phyloP scores from a whole-genome alignment of 2,113 vertebrate species.

The Lepus europaeus region DNA sequence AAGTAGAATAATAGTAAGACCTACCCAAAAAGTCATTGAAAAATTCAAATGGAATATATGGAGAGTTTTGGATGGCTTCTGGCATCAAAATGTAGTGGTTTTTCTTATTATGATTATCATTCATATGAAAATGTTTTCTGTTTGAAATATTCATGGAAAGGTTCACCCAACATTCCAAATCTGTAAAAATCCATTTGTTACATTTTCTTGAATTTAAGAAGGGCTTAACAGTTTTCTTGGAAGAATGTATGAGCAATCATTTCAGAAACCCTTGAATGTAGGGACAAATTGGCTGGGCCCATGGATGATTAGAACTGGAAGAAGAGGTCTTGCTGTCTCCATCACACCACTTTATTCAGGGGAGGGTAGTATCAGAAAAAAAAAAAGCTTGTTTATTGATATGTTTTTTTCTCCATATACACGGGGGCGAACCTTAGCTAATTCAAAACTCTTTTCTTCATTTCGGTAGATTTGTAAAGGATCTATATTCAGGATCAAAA shows the following conservation, averaged over 20 bases:
- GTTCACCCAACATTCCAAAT: slow-evolving; percentile 15
- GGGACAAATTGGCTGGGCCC: background rate
- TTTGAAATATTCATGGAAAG: slow-evolving; percentile 22
- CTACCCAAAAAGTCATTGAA: background rate
- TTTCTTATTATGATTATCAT: slow-evolving; percentile 20
- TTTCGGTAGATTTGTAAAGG: slow-evolving; percentile 38
- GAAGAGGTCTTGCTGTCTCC: background rate
- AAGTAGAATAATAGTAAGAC: background rate
- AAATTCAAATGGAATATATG: slow-evolving; percentile 18
- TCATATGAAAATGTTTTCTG: slow-evolving; percentile 4
- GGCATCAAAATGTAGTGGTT: background rate
- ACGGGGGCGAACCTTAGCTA: background rate
- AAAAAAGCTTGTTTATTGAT: background rate
- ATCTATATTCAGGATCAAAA: slow-evolving; percentile 53
- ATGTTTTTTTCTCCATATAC: background rate
- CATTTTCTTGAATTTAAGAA: slow-evolving; percentile 49
- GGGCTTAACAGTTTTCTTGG: background rate
- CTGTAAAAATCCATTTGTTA: slow-evolving; percentile 51
- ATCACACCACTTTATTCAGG: background rate
- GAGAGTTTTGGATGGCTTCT: background rate
- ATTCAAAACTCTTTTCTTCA: slow-evolving; percentile 41
- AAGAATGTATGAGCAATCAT: background rate
- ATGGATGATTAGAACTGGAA: background rate
- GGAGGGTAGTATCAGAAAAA: background rate
- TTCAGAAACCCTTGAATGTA: background rate